phyloP scores from a whole-genome alignment of 2,797 vertebrate genomes.

The Melanotaenia boesemani region DNA sequence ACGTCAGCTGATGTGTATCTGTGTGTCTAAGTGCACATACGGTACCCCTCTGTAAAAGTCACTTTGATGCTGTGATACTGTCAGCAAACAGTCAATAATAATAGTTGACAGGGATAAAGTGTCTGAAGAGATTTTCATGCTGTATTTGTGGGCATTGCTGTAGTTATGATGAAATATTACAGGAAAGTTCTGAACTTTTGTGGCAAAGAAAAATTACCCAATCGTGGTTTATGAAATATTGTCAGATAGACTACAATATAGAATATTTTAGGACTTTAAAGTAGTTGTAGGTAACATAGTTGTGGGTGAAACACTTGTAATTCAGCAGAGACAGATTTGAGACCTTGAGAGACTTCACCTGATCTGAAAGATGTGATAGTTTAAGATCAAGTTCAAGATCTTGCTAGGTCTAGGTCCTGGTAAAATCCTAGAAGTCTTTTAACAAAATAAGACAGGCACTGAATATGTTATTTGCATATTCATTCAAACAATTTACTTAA shows the following conservation, averaged over 20 bases:
- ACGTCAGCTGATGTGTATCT: conserved; percentile 37
- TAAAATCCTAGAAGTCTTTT: neutral
- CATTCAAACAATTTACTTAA: neutral
- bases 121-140: conserved; percentile 33
- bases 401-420: no score
- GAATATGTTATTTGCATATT: neutral
- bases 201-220: neutral
- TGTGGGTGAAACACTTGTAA: neutral
- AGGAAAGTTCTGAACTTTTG: conserved; percentile 14
- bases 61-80: conserved; percentile 52
- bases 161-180: neutral
- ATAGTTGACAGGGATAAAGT: conserved; percentile 41
- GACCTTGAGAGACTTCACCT: neutral
- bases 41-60: conserved; percentile 23
- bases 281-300: neutral
- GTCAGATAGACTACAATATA: neutral
- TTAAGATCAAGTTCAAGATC: no score
- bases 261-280: neutral
- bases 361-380: neutral
- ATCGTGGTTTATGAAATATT: neutral
- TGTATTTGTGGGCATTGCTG: conserved; percentile 17
- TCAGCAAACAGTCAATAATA: conserved; percentile 50
- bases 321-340: neutral
- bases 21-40: conserved; percentile 27
- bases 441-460: no score